Base-by-base conservation (phyloP, 2,888 invertebrate genomes). In the Alentia gelatinosa region DNA sequence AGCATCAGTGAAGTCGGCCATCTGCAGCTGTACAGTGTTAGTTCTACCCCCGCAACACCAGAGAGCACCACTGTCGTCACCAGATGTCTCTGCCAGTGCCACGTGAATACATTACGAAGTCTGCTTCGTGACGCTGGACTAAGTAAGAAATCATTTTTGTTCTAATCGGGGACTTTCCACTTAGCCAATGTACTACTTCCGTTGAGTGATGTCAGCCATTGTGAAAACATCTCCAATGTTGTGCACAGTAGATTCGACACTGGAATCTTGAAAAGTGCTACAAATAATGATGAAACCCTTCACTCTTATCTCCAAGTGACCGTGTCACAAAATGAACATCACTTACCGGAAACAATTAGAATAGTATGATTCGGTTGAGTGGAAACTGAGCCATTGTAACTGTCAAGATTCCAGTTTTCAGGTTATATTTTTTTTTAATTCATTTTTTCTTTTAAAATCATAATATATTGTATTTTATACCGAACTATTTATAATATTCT, bases 1-100 rank as follows among this genome's bases (percentile, higher is more conserved):
- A n/a, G n/a, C n/a, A n/a, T n/a, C 26, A 33, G n/a, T 26, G n/a
- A 1, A 5, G 86, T 47, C 26, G 86, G 86, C 30, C 42, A 86
- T 33, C 35, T 86, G 15, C 50, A 23, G 5, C 86, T 86, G 7
- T 86, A 47, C 35, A 26, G 23, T 23, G 86, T 86, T 40, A 26
- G 30, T 42, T 42, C 50, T 19, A 7, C 3, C 30, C 1, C 9
- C 15, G 0, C 26, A n/a, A 0, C 12, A 86, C 47, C 50, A 50
- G 50, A n/a, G 26, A 47, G 47, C 26, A 33, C 30, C 50, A 86
- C 12, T 0, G 19, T 26, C 23, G 9, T 19, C 39, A 33, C 68
- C 26, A 74, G 35, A 26, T 89, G 89, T 40, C 74, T 89, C 26
- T 89, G 89, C n/a, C 68, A 35, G 9, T 89, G 89, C 68, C 89